Evolutionary conservation across 2,113 vertebrate genomes (phyloP).

Genomic region (Bubo blakistoni): DNA sequence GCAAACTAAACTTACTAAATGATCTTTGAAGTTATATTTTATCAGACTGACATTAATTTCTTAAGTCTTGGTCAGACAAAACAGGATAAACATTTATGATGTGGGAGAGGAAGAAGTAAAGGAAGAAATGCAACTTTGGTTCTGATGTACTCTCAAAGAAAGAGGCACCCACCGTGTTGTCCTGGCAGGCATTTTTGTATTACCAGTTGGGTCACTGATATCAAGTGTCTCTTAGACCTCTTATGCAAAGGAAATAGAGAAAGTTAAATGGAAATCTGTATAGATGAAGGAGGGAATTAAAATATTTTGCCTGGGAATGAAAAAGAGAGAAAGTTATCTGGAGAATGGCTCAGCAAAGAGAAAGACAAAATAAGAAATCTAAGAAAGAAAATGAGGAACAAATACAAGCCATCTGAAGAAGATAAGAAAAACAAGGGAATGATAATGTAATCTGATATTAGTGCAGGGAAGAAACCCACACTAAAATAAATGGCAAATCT

Average conservation of each 20-base stretch:
- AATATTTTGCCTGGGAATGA: background rate
- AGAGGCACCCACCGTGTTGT: accelerated
- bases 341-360: background rate
- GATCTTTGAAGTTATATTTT: background rate
- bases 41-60: background rate
- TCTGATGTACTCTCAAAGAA: background rate
- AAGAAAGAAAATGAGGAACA: background rate
- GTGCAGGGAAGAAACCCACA: accelerated
- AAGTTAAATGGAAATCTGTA: background rate
- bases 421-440: background rate
- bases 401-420: background rate
- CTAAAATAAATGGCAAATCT: background rate
- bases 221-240: background rate
- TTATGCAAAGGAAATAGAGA: background rate
- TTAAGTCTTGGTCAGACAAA: background rate
- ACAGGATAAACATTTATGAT: background rate
- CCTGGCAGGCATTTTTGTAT: background rate
- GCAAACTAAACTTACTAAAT: background rate
- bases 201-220: background rate
- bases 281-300: background rate
- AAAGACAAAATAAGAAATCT: background rate
- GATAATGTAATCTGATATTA: background rate
- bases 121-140: background rate
- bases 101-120: background rate
- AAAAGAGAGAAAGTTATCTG: background rate